Conservation (phyloP, 2,113 vertebrate genomes). For the Podarcis muralis region DNA sequence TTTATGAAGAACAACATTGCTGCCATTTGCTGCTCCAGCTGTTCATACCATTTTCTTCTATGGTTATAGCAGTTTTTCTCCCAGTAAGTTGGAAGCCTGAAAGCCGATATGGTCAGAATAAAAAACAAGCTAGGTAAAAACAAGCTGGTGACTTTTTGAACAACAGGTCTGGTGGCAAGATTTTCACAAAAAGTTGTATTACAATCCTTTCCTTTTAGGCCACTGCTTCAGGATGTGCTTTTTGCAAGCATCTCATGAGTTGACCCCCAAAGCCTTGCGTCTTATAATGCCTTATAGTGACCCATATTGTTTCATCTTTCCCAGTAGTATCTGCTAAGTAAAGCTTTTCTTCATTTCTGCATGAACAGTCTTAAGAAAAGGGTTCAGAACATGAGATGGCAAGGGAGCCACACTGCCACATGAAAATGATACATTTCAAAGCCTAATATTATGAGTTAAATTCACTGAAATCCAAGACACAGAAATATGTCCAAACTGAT, state of each 20-base stretch:
- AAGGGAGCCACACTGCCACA: neutral
- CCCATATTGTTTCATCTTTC: neutral
- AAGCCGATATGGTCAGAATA: neutral
- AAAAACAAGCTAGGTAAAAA: neutral
- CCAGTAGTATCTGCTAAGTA: no score
- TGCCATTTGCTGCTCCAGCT: neutral
- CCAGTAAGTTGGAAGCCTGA: neutral
- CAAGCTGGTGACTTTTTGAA: neutral
- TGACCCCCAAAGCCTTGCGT: neutral
- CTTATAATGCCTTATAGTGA: neutral
- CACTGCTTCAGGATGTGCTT: neutral
- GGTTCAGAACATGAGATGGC: neutral
- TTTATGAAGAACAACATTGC: neutral
- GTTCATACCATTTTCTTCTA: neutral
- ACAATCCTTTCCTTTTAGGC: neutral
- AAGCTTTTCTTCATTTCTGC: no score
- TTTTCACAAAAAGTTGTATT: neutral
- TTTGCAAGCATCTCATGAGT: neutral
- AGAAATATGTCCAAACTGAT: neutral
- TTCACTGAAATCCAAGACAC: slow-evolving; percentile 21
- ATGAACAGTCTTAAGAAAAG: neutral
- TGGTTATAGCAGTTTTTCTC: neutral
- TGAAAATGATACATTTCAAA: neutral
- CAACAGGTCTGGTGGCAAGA: neutral
- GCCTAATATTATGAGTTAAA: neutral